These are phyloP conservation scores for Momotus momota DNA, from an alignment of 2,797 vertebrate species.

Conservation along the genomic window DNA sequence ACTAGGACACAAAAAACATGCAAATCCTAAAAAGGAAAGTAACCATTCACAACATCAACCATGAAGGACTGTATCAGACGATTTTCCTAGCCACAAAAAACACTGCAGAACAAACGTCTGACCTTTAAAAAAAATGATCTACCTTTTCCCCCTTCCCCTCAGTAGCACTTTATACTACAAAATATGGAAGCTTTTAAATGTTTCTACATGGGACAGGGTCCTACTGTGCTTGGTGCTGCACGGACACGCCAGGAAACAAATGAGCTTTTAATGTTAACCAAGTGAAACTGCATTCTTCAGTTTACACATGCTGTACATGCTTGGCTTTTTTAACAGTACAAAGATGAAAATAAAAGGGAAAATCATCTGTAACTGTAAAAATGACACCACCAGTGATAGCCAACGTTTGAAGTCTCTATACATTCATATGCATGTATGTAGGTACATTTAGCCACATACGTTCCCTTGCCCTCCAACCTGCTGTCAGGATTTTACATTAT, in stretches of 20 bases:
- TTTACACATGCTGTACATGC: not conserved
- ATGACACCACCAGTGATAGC: not conserved
- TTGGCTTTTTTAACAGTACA: slow-evolving; percentile 4
- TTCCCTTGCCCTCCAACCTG: not conserved
- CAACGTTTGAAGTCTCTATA: not conserved
- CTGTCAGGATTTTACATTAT: not conserved
- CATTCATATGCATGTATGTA: not conserved
- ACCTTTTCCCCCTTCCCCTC: not conserved
- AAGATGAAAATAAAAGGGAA: slow-evolving; percentile 30
- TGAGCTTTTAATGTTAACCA: slow-evolving; percentile 29
- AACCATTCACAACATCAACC: not conserved
- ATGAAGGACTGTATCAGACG: not conserved
- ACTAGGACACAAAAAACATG: not conserved
- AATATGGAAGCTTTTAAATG: not conserved
- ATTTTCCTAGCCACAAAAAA: not conserved
- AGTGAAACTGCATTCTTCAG: not conserved
- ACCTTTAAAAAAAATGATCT: not conserved
- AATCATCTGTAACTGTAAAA: not conserved
- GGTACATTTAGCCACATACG: not conserved
- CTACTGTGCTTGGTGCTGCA: not conserved
- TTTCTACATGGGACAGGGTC: not conserved
- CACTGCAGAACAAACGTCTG: not conserved
- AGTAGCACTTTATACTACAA: not conserved
- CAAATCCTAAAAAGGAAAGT: not conserved
- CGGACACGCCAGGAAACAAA: not conserved